Conservation (phyloP, 2,888 invertebrate species). For the Eupithecia subumbrata region DNA sequence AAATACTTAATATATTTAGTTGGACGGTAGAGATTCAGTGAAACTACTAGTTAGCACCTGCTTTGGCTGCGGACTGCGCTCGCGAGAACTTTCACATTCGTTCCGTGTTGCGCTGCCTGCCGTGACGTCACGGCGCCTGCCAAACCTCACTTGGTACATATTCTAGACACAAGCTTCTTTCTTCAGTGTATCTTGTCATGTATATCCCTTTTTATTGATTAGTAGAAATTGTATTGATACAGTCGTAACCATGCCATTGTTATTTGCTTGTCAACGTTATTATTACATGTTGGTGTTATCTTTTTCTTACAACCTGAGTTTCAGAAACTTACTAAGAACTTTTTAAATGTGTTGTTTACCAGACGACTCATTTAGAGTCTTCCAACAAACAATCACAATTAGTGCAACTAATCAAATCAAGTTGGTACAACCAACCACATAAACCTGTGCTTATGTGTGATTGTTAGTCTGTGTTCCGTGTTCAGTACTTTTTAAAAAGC, state of each 20-base stretch:
- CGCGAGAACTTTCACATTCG: constrained; percentile 81
- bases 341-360: neutral
- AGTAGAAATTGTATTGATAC: neutral
- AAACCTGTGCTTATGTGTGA: neutral
- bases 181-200: constrained; percentile 15
- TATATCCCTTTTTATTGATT: neutral
- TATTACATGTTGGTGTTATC: neutral
- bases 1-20: constrained; percentile 33
- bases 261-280: neutral
- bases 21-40: constrained; percentile 41
- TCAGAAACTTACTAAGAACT: neutral
- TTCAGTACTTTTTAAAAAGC: neutral
- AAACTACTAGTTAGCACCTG: constrained; percentile 73
- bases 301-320: neutral
- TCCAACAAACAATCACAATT: neutral
- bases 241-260: neutral
- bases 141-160: constrained; percentile 21
- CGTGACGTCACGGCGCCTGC: constrained; percentile 66
- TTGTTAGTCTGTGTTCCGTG: neutral
- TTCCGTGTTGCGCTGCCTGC: constrained; percentile 72
- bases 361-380: neutral
- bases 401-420: neutral
- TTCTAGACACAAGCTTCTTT: constrained; percentile 15
- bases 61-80: constrained; percentile 64
- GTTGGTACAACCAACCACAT: neutral